Conservation (phyloP, 2,797 vertebrate species). For the Channallabes apus region DNA sequence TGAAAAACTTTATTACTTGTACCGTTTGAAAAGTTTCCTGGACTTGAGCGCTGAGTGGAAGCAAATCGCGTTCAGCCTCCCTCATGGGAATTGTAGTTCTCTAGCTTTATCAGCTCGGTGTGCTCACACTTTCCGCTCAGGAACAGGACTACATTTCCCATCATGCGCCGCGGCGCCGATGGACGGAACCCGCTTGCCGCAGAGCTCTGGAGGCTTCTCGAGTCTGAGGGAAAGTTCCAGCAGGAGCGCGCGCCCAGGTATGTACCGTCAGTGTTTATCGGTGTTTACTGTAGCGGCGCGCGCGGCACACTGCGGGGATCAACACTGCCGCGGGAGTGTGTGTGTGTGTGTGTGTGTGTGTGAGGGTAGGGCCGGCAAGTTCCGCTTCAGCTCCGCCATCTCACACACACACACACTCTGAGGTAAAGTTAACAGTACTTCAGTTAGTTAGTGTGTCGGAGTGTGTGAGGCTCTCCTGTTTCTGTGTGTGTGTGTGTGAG, state of each 20-base stretch:
- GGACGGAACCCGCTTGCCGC: constrained; percentile 18
- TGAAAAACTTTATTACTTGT: background rate
- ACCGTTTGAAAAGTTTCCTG: background rate
- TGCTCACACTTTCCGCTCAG: no score
- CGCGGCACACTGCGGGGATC: no score
- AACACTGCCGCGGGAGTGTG: no score
- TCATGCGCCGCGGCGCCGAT: constrained; percentile 27
- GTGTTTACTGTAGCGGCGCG: no score
- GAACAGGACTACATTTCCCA: constrained; percentile 39
- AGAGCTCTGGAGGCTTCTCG: background rate
- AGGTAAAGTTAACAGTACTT: background rate
- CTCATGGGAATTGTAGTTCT: constrained; percentile 24
- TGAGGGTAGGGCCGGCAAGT: constrained; percentile 57
- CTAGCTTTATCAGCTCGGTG: no score
- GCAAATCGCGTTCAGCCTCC: no score
- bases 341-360: no score
- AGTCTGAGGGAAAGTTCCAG: constrained; percentile 24
- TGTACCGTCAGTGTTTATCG: background rate
- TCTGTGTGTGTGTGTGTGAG: background rate
- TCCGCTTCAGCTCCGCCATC: constrained; percentile 64
- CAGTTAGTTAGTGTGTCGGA: no score
- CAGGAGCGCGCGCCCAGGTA: background rate
- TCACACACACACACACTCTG: constrained; percentile 34
- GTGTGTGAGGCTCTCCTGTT: background rate
- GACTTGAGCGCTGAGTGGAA: background rate